phyloP scores from a whole-genome alignment of 2,113 vertebrate genomes.

The Vombatus ursinus region DNA sequence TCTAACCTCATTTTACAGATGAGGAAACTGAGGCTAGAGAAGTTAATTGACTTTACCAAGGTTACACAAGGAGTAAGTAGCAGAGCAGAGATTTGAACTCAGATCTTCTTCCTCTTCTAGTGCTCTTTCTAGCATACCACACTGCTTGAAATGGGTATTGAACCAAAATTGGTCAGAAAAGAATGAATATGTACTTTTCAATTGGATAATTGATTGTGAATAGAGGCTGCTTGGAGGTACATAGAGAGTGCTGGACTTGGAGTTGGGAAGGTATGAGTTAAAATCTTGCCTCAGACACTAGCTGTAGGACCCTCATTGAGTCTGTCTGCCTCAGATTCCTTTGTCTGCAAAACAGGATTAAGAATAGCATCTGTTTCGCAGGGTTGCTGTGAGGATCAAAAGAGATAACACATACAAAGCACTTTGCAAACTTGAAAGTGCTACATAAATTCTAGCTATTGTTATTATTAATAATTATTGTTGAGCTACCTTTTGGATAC shows the following conservation, averaged over 20 bases:
- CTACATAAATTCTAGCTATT: neutral
- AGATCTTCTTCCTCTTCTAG: neutral
- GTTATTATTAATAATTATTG: neutral
- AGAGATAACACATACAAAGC: neutral
- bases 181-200: neutral
- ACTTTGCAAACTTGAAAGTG: neutral
- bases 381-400: neutral
- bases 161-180: neutral
- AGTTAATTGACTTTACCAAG: neutral
- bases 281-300: neutral
- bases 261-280: neutral
- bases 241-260: neutral
- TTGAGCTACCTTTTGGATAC: neutral
- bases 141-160: neutral
- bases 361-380: neutral
- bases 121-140: neutral
- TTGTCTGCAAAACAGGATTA: neutral
- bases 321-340: neutral
- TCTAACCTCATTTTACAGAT: neutral
- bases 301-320: neutral
- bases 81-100: neutral
- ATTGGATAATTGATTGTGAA: neutral
- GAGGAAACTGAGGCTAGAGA: neutral
- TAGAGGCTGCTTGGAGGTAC: neutral
- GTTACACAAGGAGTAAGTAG: neutral